Conservation (phyloP, 2,113 vertebrate species). For the Centropus unirufus region DNA sequence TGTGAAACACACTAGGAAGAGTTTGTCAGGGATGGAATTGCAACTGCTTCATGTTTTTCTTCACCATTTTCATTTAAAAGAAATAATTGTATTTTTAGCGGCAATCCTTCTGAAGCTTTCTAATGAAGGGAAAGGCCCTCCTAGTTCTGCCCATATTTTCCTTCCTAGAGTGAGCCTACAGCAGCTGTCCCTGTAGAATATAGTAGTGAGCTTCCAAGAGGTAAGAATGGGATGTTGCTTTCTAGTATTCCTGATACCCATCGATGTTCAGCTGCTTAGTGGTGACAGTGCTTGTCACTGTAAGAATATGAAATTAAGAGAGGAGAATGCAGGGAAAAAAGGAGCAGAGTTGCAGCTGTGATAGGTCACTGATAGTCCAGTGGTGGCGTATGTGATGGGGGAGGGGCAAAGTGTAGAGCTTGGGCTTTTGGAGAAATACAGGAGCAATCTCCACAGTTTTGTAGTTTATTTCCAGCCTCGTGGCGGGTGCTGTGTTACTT, state of each 20-base stretch:
- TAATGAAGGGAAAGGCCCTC: not conserved
- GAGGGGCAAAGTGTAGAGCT: not conserved
- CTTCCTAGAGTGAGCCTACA: not conserved
- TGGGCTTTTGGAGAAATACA: not conserved
- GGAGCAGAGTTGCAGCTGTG: not conserved
- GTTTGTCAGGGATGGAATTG: not conserved
- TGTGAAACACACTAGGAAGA: not conserved
- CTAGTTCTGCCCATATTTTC: not conserved
- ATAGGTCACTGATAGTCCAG: not conserved
- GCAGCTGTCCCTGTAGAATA: not conserved
- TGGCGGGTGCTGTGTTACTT: not conserved
- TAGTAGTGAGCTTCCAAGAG: not conserved
- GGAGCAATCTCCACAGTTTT: not conserved
- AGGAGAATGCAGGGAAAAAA: not conserved
- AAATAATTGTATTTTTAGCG: not conserved
- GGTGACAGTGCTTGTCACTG: not conserved
- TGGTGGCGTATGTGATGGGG: not conserved
- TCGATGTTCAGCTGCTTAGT: not conserved
- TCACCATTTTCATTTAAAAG: not conserved
- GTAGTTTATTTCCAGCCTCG: not conserved
- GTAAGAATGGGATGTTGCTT: not conserved
- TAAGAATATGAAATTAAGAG: not conserved
- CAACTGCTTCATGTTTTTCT: not conserved
- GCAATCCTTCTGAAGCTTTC: not conserved
- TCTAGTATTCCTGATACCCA: not conserved